A percentile compares a stretch with the other conserved stretches of the same genome.
Evolutionary conservation across 2,797 vertebrate species (phyloP).

Genomic region (Apodemus agrarius): DNA sequence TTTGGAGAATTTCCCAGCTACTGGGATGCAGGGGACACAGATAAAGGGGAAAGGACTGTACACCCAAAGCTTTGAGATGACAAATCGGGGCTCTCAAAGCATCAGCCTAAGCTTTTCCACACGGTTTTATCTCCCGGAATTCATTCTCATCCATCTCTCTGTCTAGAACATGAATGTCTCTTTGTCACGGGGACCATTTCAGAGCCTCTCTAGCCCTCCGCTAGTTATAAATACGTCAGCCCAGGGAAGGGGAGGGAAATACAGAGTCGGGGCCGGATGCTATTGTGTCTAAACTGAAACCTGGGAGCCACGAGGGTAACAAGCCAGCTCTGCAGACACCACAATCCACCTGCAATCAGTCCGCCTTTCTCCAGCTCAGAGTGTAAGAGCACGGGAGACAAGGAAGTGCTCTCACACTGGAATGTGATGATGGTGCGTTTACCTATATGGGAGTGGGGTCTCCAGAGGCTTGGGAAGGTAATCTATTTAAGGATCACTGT

Average conservation of each 20-base stretch:
- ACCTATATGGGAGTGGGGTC: rapidly evolving
- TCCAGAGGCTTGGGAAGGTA: background rate
- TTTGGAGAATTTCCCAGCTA: background rate
- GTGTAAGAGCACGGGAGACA: background rate
- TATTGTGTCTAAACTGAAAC: background rate
- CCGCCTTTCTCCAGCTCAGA: background rate
- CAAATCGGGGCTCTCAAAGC: background rate
- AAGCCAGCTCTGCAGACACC: background rate
- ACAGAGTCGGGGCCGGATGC: background rate
- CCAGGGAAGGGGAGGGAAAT: background rate
- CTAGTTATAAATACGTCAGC: background rate
- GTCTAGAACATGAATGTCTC: background rate
- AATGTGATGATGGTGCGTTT: too few species aligned
- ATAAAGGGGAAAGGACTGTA: background rate
- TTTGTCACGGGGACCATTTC: background rate
- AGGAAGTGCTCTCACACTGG: background rate
- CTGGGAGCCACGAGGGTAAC: too few species aligned
- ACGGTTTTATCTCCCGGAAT: background rate
- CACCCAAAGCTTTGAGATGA: background rate
- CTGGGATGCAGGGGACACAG: background rate
- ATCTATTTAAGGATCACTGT: too few species aligned
- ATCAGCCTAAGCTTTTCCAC: background rate
- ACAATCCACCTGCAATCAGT: background rate
- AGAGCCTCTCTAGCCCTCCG: background rate
- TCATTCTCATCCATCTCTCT: background rate